Conservation (phyloP, 2,797 vertebrate species). For the Hemibagrus guttatus region DNA sequence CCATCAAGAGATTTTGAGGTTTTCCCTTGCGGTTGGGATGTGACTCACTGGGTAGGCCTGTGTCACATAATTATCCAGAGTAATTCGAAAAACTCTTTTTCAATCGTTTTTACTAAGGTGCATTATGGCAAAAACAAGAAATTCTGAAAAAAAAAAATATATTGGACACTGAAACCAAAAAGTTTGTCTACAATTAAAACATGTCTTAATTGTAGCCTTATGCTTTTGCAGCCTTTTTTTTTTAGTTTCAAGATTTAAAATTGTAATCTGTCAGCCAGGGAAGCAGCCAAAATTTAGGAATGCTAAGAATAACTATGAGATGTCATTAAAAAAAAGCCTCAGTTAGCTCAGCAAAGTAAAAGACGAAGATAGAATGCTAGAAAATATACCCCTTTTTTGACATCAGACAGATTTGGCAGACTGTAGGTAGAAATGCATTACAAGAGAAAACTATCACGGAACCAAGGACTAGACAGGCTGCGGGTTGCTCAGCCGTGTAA, state of each 20-base stretch:
- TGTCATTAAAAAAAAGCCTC: background rate
- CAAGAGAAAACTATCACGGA: conserved; percentile 16
- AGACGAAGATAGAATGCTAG: background rate
- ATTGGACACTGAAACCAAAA: no score
- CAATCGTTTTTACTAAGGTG: conserved; percentile 2
- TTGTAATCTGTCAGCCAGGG: background rate
- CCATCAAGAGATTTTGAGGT: conserved; percentile 25
- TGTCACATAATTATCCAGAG: conserved; percentile 28
- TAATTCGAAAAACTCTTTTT: background rate
- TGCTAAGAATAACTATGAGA: conserved; percentile 1
- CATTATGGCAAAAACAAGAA: background rate
- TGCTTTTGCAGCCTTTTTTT: background rate
- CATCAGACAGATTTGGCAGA: conserved; percentile 11
- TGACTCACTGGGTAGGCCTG: conserved; percentile 24
- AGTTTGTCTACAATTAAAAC: no score
- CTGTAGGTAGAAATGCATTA: conserved; percentile 12
- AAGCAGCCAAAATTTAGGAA: background rate
- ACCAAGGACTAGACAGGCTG: conserved; percentile 3
- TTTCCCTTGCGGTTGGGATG: conserved; percentile 27
- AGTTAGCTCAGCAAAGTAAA: background rate
- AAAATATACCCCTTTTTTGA: background rate
- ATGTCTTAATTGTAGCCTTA: background rate
- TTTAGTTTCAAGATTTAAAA: background rate
- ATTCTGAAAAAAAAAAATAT: no score
- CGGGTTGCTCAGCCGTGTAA: background rate